Evolutionary conservation across 2,113 vertebrate species (phyloP).

Genomic region (Alethe diademata): DNA sequence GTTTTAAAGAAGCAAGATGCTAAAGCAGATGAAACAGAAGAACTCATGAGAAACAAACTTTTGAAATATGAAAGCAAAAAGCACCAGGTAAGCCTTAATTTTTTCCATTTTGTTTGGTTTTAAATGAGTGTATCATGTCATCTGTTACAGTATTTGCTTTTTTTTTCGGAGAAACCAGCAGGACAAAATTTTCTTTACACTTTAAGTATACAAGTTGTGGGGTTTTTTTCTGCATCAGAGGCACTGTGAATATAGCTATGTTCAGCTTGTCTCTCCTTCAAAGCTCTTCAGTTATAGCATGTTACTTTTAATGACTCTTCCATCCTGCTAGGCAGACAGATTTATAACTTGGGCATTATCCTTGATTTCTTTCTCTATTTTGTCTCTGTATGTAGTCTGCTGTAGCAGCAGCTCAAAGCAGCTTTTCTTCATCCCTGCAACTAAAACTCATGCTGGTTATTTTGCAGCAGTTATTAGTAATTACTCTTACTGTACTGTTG

Average conservation of each 20-base stretch:
- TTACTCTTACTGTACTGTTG: background rate
- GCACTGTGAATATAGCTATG: background rate
- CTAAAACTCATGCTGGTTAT: background rate
- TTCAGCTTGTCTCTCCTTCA: background rate
- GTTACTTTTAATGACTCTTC: background rate
- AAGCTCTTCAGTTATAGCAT: background rate
- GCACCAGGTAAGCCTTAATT: slow-evolving; percentile 74
- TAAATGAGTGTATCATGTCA: background rate
- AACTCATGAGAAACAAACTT: slow-evolving; percentile 75
- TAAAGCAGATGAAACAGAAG: slow-evolving; percentile 74
- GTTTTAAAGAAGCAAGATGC: slow-evolving; percentile 77
- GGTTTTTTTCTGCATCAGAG: background rate
- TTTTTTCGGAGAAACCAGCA: background rate
- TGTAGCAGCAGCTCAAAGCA: background rate
- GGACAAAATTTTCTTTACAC: background rate
- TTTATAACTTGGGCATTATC: background rate
- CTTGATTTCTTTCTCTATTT: background rate
- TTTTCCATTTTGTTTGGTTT: background rate
- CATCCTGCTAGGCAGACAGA: background rate
- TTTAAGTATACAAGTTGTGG: background rate
- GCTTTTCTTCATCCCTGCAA: background rate
- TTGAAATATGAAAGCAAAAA: slow-evolving; percentile 82
- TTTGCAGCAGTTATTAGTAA: background rate
- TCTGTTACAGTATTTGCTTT: background rate
- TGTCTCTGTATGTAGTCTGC: background rate